Evolutionary conservation across 92 coral and sea anemone genomes (phyloP).

Genomic region (Phymanthus crucifer): DNA sequence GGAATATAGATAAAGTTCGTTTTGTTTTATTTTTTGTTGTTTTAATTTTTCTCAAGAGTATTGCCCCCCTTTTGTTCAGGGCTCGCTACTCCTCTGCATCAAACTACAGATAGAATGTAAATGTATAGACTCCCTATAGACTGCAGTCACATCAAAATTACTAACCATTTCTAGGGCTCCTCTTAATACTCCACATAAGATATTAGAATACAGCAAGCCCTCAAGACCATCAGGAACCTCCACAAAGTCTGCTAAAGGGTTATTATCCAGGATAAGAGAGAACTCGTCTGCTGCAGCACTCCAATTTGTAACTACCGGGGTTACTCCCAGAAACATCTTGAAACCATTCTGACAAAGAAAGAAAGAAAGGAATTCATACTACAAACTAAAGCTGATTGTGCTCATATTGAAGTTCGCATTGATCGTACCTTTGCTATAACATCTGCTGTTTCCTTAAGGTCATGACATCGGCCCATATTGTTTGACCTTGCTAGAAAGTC

Average conservation of each 20-base stretch:
- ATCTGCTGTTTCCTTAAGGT: slow-evolving; percentile 94
- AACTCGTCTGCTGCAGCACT: slow-evolving; percentile 95
- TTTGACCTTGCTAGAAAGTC: slow-evolving; percentile 94
- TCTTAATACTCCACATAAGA: slow-evolving; percentile 90
- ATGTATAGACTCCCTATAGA: neutral
- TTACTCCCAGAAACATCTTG: slow-evolving; percentile 95
- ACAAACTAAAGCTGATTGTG: neutral
- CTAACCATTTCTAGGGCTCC: slow-evolving; percentile 98
- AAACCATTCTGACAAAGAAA: slow-evolving; percentile 67
- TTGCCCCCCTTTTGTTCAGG: too few relatives aligned
- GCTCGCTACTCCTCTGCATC: too few relatives aligned
- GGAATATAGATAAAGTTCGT: too few relatives aligned
- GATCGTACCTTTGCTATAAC: slow-evolving; percentile 93
- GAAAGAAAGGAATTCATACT: neutral
- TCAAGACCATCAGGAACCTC: slow-evolving; percentile 93
- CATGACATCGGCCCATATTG: slow-evolving; percentile 96
- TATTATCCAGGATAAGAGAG: slow-evolving; percentile 88
- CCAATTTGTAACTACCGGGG: slow-evolving; percentile 97
- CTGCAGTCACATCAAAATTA: neutral
- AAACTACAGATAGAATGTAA: too few relatives aligned
- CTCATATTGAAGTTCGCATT: neutral
- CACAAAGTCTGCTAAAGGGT: slow-evolving; percentile 96
- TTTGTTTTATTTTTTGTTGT: too few relatives aligned
- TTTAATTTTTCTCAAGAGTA: too few relatives aligned
- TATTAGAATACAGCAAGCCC: slow-evolving; percentile 86